These are phyloP conservation scores for Ctenodactylus gundi DNA, from an alignment of 2,113 vertebrate genomes.

Conservation along the genomic window DNA sequence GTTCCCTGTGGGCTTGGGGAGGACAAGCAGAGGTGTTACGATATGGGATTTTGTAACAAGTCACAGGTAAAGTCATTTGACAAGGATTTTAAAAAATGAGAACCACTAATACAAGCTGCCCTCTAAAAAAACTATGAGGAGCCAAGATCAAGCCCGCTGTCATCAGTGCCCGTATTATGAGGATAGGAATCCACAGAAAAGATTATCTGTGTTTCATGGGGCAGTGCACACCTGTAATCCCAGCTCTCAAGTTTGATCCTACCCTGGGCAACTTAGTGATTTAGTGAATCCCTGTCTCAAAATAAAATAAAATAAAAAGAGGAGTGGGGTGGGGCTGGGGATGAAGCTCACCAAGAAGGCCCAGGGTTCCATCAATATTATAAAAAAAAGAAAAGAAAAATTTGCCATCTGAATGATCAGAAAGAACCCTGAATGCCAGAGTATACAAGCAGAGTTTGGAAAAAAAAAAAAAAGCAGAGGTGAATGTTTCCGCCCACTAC, in stretches of 20 bases:
- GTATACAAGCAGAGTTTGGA: neutral
- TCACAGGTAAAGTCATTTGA: conserved; percentile 2
- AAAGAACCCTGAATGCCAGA: neutral
- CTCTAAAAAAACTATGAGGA: neutral
- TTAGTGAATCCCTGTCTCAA: too few relatives aligned
- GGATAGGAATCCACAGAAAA: neutral
- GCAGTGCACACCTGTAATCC: too few relatives aligned
- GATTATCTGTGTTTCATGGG: too few relatives aligned
- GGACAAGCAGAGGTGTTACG: neutral
- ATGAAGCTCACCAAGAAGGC: too few relatives aligned
- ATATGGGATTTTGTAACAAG: neutral
- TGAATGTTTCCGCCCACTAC: neutral
- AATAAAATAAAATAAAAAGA: too few relatives aligned
- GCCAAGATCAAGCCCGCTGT: neutral
- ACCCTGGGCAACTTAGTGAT: too few relatives aligned
- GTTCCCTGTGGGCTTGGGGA: neutral
- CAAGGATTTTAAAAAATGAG: neutral
- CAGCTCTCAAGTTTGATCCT: too few relatives aligned
- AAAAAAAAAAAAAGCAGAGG: conserved; percentile 44
- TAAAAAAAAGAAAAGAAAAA: too few relatives aligned
- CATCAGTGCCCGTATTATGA: neutral
- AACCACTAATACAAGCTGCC: neutral
- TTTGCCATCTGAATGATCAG: neutral
- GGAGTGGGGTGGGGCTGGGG: too few relatives aligned
- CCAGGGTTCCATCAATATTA: neutral